Evolutionary conservation across 2,113 vertebrate genomes (phyloP).

Genomic region (Thomomys bottae): DNA sequence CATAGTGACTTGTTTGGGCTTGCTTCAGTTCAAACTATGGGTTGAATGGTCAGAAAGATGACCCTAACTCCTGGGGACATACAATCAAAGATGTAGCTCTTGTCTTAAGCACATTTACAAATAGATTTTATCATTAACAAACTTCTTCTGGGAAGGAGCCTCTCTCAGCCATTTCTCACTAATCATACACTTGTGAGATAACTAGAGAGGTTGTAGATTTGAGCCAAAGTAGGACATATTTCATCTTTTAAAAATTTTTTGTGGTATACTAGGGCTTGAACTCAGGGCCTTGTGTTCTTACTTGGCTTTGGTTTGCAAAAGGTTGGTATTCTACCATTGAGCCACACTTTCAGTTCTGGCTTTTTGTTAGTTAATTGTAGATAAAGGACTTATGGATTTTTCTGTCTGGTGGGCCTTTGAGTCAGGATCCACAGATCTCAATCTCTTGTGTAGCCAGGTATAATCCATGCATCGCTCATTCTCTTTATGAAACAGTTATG

Average conservation of each 20-base stretch:
- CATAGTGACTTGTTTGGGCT: not conserved
- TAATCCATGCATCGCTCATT: not conserved
- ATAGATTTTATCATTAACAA: not conserved
- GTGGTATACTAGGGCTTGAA: too few relatives aligned
- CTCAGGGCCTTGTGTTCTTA: too few relatives aligned
- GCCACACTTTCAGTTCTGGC: too few relatives aligned
- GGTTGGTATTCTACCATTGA: too few relatives aligned
- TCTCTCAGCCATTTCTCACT: not conserved
- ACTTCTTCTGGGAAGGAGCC: not conserved
- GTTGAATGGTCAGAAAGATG: not conserved
- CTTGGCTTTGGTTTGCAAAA: too few relatives aligned
- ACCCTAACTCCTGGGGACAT: not conserved
- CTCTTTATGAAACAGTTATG: not conserved
- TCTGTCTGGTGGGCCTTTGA: too few relatives aligned
- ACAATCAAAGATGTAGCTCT: not conserved
- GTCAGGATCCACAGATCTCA: too few relatives aligned
- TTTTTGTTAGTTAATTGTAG: too few relatives aligned
- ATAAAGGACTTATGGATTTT: too few relatives aligned
- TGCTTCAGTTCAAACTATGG: not conserved
- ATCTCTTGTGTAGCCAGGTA: too few relatives aligned
- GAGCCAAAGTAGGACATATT: not conserved
- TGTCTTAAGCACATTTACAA: not conserved
- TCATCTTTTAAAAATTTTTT: too few relatives aligned
- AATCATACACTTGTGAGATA: not conserved
- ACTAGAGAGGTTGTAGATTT: not conserved